phyloP scores from a whole-genome alignment of 2,888 invertebrate genomes.

The Trachelus stipa region DNA sequence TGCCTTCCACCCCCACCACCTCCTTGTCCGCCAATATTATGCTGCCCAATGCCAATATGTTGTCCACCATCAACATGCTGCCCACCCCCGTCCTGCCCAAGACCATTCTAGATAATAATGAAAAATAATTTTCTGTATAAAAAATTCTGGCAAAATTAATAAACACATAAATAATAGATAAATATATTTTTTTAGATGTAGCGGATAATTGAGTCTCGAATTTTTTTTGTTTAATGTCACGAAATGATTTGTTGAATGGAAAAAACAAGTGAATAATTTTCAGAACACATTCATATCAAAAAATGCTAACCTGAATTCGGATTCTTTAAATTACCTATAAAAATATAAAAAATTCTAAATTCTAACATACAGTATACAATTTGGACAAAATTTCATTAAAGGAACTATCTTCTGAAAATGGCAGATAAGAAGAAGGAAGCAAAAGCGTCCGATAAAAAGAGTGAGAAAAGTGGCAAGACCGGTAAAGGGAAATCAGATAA shows the following conservation, averaged over 20 bases:
- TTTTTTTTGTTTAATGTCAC: neutral
- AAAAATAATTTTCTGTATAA: conserved; percentile 5
- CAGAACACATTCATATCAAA: no score
- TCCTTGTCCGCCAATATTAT: conserved; percentile 21
- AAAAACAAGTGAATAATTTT: neutral
- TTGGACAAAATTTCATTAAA: no score
- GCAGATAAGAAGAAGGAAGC: conserved; percentile 8
- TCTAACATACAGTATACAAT: no score
- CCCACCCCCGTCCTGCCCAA: conserved; percentile 16
- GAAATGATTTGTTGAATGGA: neutral
- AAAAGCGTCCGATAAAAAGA: neutral
- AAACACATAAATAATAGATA: conserved; percentile 19
- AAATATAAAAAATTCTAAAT: no score
- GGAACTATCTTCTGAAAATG: neutral
- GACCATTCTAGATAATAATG: conserved; percentile 21
- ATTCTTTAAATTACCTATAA: no score
- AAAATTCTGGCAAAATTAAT: conserved; percentile 11
- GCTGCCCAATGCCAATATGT: conserved; percentile 21
- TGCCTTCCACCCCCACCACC: conserved; percentile 17
- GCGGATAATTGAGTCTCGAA: neutral
- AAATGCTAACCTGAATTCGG: no score
- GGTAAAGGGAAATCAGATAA: neutral
- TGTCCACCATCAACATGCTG: conserved; percentile 17
- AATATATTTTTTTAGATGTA: conserved; percentile 11
- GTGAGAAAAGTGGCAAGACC: conserved; percentile 4